Evolutionary conservation across 2,113 vertebrate genomes (phyloP).

Genomic region (Megaceryle maxima): DNA sequence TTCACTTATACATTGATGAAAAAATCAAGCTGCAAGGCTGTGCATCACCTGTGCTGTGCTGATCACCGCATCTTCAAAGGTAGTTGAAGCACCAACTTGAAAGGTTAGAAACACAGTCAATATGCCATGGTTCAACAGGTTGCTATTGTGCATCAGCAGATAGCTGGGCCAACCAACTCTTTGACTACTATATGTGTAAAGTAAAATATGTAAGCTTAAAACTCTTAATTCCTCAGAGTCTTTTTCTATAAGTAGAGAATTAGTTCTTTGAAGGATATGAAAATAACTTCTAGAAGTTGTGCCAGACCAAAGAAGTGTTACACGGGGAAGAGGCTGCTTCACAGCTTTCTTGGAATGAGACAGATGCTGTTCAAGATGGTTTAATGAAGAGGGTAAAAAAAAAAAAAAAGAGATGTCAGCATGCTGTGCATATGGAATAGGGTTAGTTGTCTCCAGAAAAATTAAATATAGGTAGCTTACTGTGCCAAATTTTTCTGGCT

Average conservation of each 20-base stretch:
- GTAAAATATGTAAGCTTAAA: background rate
- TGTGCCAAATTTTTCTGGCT: background rate
- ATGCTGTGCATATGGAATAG: slow-evolving; percentile 3
- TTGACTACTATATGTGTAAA: background rate
- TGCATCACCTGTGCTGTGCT: background rate
- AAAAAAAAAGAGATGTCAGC: slow-evolving; percentile 6
- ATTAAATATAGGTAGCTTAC: slow-evolving; percentile 34
- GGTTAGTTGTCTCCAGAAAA: slow-evolving; percentile 3
- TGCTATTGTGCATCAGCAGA: background rate
- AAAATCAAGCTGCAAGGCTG: background rate
- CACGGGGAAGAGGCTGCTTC: slow-evolving; percentile 1
- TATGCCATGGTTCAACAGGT: background rate
- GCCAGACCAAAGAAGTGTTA: slow-evolving; percentile 27
- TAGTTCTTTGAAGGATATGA: background rate
- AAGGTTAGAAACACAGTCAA: background rate
- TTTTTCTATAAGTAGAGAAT: background rate
- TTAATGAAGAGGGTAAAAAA: background rate
- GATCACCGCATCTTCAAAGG: background rate
- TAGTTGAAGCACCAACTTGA: background rate
- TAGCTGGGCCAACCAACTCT: background rate
- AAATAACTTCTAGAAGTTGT: slow-evolving; percentile 24
- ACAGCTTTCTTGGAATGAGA: slow-evolving; percentile 28
- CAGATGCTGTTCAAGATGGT: slow-evolving; percentile 29
- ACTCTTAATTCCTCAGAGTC: background rate
- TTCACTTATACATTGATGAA: background rate